These are phyloP conservation scores for Drosophila sordidula DNA, from an alignment of 2,888 invertebrate species.

Conservation along the genomic window DNA sequence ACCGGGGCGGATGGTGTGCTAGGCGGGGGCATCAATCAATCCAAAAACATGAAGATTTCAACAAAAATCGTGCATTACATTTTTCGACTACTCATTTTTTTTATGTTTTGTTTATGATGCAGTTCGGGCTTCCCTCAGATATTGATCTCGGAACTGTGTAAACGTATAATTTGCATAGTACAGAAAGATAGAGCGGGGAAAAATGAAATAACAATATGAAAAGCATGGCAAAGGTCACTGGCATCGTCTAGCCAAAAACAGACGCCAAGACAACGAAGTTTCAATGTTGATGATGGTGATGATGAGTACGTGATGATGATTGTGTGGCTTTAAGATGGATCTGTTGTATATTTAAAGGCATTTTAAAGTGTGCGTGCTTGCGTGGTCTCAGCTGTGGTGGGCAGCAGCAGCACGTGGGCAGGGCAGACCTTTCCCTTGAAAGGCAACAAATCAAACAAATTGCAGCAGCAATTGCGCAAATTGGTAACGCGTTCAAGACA, in stretches of 20 bases:
- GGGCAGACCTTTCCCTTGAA: constrained; percentile 46
- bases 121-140: constrained; percentile 60
- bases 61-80: constrained; percentile 74
- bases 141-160: constrained; percentile 51
- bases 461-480: constrained; percentile 68
- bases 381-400: constrained; percentile 30
- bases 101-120: constrained; percentile 30
- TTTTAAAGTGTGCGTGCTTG: constrained; percentile 16
- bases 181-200: constrained; percentile 14
- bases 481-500: constrained; percentile 39
- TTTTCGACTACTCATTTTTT: constrained; percentile 24
- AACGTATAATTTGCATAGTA: constrained; percentile 55
- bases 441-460: constrained; percentile 52
- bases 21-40: constrained; percentile 43
- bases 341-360: constrained; percentile 4
- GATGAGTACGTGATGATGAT: constrained; percentile 49
- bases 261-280: constrained; percentile 33
- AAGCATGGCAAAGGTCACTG: constrained; percentile 67
- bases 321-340: constrained; percentile 8
- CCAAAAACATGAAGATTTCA: constrained; percentile 50
- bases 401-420: constrained; percentile 44
- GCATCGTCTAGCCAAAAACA: constrained; percentile 55
- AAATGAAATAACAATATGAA: constrained; percentile 35
- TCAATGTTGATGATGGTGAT: constrained; percentile 17
- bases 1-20: constrained; percentile 1